Conservation (phyloP, 2,113 vertebrate species). For the Megaceryle maxima region DNA sequence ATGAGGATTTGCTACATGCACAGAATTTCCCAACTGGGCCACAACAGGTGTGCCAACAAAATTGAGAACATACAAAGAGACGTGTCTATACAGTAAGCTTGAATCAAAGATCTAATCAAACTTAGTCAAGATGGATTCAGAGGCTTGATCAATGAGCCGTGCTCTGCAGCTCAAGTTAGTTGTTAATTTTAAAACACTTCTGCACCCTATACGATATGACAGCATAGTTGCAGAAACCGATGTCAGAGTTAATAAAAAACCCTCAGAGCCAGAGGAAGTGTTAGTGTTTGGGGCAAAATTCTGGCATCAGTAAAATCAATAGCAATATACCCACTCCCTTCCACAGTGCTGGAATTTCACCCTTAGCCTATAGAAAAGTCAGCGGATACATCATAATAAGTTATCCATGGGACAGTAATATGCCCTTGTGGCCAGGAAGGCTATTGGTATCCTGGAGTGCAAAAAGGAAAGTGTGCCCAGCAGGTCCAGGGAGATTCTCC, state of each 20-base stretch:
- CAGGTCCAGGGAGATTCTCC: too few relatives aligned
- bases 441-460: too few relatives aligned
- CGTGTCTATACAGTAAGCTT: neutral
- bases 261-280: neutral
- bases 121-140: neutral
- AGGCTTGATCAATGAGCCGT: neutral
- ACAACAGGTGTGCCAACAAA: slow-evolving; percentile 41
- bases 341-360: neutral
- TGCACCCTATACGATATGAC: neutral
- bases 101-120: neutral
- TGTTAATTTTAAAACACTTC: neutral
- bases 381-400: rapidly evolving
- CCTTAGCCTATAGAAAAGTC: neutral
- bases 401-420: too few relatives aligned
- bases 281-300: slow-evolving; percentile 13
- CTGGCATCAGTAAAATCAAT: neutral
- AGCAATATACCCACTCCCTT: neutral
- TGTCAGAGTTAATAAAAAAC: slow-evolving; percentile 18
- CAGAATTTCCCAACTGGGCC: neutral
- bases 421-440: too few relatives aligned
- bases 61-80: neutral
- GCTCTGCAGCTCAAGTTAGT: neutral
- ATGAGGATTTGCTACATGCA: neutral
- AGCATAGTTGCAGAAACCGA: neutral
- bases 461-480: too few relatives aligned